Evolutionary conservation across 2,113 vertebrate genomes (phyloP).

Genomic region (Scatophagus argus): DNA sequence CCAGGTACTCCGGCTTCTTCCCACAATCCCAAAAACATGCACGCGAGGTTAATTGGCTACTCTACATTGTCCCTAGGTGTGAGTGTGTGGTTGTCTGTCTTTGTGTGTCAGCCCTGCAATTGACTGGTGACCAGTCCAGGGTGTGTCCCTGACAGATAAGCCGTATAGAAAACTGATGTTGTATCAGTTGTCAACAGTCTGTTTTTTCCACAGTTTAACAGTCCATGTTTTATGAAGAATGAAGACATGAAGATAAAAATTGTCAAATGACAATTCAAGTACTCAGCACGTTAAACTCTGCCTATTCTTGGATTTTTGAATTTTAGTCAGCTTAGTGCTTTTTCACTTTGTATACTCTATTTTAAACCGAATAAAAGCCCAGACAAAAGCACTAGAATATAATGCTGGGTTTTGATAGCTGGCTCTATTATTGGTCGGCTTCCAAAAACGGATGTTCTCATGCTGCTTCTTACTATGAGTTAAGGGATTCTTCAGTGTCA

Average conservation of each 20-base stretch:
- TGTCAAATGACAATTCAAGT: constrained; percentile 6
- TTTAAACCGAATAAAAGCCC: neutral
- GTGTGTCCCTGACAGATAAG: too few species aligned
- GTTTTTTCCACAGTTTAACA: too few species aligned
- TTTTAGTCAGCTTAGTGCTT: neutral
- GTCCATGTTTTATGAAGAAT: too few species aligned
- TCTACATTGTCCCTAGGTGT: too few species aligned
- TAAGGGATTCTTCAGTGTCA: neutral
- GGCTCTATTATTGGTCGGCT: neutral
- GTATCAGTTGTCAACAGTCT: constrained; percentile 23
- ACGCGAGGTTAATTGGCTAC: too few species aligned
- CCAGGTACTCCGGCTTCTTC: too few species aligned
- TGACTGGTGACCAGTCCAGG: too few species aligned
- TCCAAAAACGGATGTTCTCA: neutral
- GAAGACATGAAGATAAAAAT: neutral
- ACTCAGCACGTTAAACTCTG: constrained; percentile 4
- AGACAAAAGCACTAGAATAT: neutral
- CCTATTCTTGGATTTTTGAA: neutral
- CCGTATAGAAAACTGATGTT: too few species aligned
- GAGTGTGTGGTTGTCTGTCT: too few species aligned
- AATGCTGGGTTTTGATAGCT: neutral
- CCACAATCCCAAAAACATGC: too few species aligned
- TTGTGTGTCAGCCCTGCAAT: too few species aligned
- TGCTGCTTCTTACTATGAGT: neutral
- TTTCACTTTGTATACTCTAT: neutral